Evolutionary conservation across 2,797 vertebrate genomes (phyloP), one percentile per base, ranked within the genome.

Genomic region (Salarias fasciatus): DNA sequence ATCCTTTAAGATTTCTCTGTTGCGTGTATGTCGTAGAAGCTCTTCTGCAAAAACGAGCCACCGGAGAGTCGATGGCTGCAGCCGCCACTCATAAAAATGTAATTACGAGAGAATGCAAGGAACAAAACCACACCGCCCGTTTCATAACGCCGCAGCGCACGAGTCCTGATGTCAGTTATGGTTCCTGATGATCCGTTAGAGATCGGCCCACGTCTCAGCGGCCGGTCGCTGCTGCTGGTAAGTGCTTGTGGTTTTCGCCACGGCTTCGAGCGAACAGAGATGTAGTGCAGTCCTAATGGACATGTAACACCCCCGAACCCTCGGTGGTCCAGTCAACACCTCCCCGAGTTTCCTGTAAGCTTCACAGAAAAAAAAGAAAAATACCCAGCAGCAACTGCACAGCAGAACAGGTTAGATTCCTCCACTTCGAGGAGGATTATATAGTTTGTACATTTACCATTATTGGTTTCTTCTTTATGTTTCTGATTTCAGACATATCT

Each of bases 281-380:
- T 31, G n/a, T 31, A 63, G 49, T 40, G 53, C 35, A 40, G 53
- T 52, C 61, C 61, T 86, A 86, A 86, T 86, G 79, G 74, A 80
- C 15, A 6, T 40, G 31, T 57, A 60, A 76, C 69, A 60, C 75
- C 72, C 61, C 37, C 51, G 44, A 64, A 63, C 24, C 72, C 73
- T 42, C 38, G 14, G 11, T 47, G 56, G 50, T 64, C 48, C 50
- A 4, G 30, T 13, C 12, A 53, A 61, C 71, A 73, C 53, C 77
- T 72, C 58, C 5, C 10, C 3, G 24, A 49, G 14, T 66, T 84
- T 87, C 74, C 75, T 37, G 71, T 65, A 77, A 82, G 44, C 45
- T 37, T 66, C 11, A 13, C 14, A 37, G 14, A 41, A 56, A 50
- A 18, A 24, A 24, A 24, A 24, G n/a, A n/a, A n/a, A n/a, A n/a